Evolutionary conservation across 1,140 invertebrate genomes (phyloP).

Genomic region (Saccostrea echinata): DNA sequence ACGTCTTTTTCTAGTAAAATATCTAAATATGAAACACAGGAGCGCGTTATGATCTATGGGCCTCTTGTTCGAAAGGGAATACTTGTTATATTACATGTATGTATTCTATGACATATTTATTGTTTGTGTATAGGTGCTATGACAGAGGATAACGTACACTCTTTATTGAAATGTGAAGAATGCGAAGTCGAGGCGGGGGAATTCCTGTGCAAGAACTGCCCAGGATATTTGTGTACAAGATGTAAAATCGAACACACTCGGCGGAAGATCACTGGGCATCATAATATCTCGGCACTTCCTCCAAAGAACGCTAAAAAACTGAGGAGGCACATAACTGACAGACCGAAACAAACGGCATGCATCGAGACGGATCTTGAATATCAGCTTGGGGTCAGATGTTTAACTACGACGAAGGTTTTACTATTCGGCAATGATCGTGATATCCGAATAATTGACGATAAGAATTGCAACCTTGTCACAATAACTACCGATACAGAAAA

Average conservation of each 20-base stretch:
- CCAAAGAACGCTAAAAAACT: not conserved
- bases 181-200: not conserved
- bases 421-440: not conserved
- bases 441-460: not conserved
- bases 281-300: not conserved
- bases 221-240: not conserved
- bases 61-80: no score
- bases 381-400: not conserved
- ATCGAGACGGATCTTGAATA: not conserved
- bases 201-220: conserved; percentile 4
- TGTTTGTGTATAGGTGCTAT: not conserved
- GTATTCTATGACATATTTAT: no score
- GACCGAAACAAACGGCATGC: not conserved
- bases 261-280: not conserved
- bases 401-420: not conserved
- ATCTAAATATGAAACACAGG: no score
- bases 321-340: not conserved
- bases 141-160: not conserved
- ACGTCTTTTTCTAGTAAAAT: no score
- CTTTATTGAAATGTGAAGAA: not conserved
- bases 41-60: no score
- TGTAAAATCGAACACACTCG: not conserved
- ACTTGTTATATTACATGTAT: no score
- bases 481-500: not conserved
- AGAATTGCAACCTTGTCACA: not conserved